Percentiles rank a stretch among this genome's conserved stretches.
These are phyloP conservation scores for Saxicola maurus DNA, from an alignment of 2,797 vertebrate species.

Conservation along the genomic window DNA sequence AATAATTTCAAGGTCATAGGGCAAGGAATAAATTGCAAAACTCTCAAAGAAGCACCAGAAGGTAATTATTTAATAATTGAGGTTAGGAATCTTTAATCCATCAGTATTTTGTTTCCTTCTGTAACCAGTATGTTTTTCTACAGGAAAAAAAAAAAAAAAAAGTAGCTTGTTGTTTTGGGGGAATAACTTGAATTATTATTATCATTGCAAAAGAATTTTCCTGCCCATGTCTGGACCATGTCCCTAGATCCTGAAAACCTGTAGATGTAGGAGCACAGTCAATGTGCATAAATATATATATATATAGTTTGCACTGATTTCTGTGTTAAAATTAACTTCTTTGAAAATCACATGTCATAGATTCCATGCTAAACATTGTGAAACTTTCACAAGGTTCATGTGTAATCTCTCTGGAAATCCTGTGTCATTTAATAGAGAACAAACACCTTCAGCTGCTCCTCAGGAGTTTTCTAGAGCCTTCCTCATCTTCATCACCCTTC, in stretches of 20 bases:
- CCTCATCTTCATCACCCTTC: background rate
- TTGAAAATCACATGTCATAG: background rate
- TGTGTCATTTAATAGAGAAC: background rate
- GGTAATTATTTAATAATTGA: background rate
- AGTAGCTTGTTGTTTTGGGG: fast-evolving
- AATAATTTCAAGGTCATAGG: background rate
- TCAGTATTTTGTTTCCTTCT: background rate
- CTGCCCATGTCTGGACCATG: fast-evolving
- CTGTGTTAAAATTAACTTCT: background rate
- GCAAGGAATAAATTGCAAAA: background rate
- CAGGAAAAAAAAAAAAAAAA: background rate
- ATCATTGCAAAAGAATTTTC: background rate
- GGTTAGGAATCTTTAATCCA: background rate
- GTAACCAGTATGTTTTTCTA: fast-evolving
- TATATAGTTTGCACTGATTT: background rate
- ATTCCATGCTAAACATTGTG: background rate
- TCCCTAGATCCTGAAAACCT: too few relatives aligned
- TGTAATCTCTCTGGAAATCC: background rate
- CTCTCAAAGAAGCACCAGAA: background rate
- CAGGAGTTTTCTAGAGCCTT: background rate
- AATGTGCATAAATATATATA: background rate
- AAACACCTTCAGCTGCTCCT: background rate
- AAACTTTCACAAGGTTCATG: fast-evolving
- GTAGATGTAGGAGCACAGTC: background rate
- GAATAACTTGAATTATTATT: background rate